A percentile compares a stretch with the other conserved stretches of the same genome.
Evolutionary conservation across 2,888 invertebrate species (phyloP).

Genomic region (Oscheius onirici): DNA sequence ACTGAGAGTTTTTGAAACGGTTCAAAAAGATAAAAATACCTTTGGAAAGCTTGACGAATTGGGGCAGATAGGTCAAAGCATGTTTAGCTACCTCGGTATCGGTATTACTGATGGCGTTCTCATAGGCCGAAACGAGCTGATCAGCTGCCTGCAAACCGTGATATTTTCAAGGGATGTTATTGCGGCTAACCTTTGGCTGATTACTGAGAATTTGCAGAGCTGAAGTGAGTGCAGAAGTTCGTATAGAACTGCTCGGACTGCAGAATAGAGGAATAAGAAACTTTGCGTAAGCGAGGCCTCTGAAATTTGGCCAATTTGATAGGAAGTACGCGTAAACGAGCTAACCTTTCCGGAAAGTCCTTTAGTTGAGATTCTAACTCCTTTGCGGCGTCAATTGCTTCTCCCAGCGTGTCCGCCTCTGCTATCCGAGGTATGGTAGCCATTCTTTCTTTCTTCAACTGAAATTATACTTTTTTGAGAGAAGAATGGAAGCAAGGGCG

Average conservation of each 20-base stretch:
- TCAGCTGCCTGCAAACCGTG: conserved; percentile 18
- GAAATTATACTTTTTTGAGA: too few species aligned
- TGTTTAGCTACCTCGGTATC: conserved; percentile 23
- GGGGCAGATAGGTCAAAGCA: conserved; percentile 30
- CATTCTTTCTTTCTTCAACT: too few species aligned
- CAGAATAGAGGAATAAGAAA: conserved; percentile 16
- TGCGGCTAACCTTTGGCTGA: conserved; percentile 21
- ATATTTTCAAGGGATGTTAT: too few species aligned
- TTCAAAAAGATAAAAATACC: not conserved
- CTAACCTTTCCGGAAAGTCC: conserved; percentile 26
- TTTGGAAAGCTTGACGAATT: conserved; percentile 27
- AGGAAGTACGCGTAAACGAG: not conserved
- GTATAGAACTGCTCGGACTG: conserved; percentile 6
- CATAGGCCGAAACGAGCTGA: conserved; percentile 27
- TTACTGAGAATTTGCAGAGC: conserved; percentile 14
- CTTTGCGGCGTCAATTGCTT: not conserved
- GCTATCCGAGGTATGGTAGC: not conserved
- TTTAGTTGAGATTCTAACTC: conserved; percentile 15
- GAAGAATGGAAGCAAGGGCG: not conserved
- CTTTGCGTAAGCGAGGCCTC: conserved; percentile 10
- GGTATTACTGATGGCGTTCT: not conserved
- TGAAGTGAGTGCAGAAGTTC: conserved; percentile 24
- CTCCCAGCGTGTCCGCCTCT: not conserved
- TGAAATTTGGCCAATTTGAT: conserved; percentile 3
- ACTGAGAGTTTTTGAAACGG: conserved; percentile 16